Base-by-base conservation (phyloP, 1,140 invertebrate genomes). In the Drosophila athabasca region DNA sequence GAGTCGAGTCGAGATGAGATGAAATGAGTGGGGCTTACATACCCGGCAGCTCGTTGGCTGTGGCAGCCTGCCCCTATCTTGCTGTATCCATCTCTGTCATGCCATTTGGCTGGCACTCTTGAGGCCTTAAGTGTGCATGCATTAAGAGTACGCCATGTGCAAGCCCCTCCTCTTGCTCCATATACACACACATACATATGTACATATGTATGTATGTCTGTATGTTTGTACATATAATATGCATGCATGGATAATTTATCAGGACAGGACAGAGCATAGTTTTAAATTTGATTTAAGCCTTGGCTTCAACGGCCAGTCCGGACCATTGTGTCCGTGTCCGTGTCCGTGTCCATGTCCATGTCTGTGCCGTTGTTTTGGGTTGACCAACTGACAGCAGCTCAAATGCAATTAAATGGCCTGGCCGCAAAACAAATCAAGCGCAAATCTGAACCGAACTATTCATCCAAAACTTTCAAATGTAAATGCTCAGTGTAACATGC, bases 101-200 rank as follows among this genome's bases (percentile, higher is more conserved):
- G 81, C 67, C 81, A 85, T 85, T 80, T 84, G 81, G 62, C 71
- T 68, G 58, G 79, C 79, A 84, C 76, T 76, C 81, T 80, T 51
- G 76, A 76, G 81, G 64, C 71, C 68, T 76, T 76, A 80, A 85
- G 80, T 84, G 76, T 80, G 80, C 81, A 84, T 84, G 76, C 72
- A 76, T 73, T 79, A 85, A 11, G 35, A 39, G 35, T 72, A 76
- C 62, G 66, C 57, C 60, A 74, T 66, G 53, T 64, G 65, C 52
- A 76, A 31, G 41, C 53, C 29, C 9, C 11, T 22, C n/a, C 19
- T 11, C 9, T 17, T 45, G 45, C 11, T 31, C 3, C 3, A 53
- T 41, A 50, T 55, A 17, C 35, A 54, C 13, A 29, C 39, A 48
- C 13, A 26, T 5, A 24, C 13, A 7, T 15, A 26, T 19, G 9